Percentiles rank a stretch among this genome's conserved stretches.
These are phyloP conservation scores for Holothuria scabra DNA, from an alignment of 53 echinoderm and acorn worm genomes.

Conservation along the genomic window DNA sequence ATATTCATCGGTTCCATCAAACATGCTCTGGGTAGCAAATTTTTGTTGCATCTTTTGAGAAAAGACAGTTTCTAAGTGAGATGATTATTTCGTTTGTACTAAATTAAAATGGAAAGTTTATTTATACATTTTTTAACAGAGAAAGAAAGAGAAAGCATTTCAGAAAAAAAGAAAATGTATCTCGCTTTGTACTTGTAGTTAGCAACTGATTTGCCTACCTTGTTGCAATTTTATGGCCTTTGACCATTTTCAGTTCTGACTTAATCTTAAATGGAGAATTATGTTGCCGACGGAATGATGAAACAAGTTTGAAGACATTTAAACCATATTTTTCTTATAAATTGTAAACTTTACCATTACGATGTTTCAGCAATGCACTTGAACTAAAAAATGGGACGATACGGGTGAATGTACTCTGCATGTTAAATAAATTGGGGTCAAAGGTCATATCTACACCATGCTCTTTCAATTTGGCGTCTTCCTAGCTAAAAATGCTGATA, in stretches of 20 bases:
- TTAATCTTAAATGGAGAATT: no score
- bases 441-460: not conserved
- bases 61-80: no score
- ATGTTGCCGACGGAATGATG: no score
- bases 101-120: not conserved
- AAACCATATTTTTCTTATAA: no score
- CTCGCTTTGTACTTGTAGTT: not conserved
- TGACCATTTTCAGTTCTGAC: no score
- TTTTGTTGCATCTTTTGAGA: not conserved
- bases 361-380: no score
- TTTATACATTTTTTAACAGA: not conserved
- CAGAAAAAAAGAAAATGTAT: not conserved
- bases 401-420: not conserved
- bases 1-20: conserved; percentile 14
- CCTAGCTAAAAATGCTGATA: not conserved
- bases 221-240: no score
- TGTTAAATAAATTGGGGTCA: not conserved
- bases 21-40: not conserved
- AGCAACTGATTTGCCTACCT: no score
- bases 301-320: no score
- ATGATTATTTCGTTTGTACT: not conserved
- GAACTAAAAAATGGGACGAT: no score
- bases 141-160: not conserved
- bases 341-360: no score
- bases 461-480: not conserved